Base-by-base conservation (phyloP, 2,888 invertebrate species). In the Thalpophila matura region DNA sequence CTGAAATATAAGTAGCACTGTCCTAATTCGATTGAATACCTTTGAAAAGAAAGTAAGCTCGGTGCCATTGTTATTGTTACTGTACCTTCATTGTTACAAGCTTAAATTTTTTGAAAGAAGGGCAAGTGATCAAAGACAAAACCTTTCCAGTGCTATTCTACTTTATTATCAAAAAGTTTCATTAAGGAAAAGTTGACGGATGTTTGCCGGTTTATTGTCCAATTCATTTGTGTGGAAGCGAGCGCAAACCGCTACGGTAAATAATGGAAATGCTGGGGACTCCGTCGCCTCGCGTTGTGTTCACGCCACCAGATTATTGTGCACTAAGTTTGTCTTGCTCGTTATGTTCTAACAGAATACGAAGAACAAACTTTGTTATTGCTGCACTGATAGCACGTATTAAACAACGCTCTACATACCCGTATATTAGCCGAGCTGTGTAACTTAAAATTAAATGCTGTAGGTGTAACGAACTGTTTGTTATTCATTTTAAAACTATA, bases 131-230 rank as follows among this genome's bases (percentile, higher is more conserved):
- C 87, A 90, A 87, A 90, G 88, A 89, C 88, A 88, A 87, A 85
- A 88, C 87, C 81, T 86, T 88, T 86, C 66, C 82, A 88, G 82
- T 85, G 82, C 84, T 86, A 86, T 88, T 80, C 72, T 83, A 82
- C 53, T 74, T 89, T 90, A 89, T 87, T 89, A 87, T 89, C 87
- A 87, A 88, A 90, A 91, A 90, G 85, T 90, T 91, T 89, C 85
- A 86, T 87, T 86, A 85, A 77, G 83, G 85, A 81, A 86, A 88
- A 89, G 88, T 90, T 89, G 91, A 89, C 86, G 86, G 84, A 86
- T 88, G 85, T 82, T 89, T 85, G 86, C 82, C 81, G 82, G 80
- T 89, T 88, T 89, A 90, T 89, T 88, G 87, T 89, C 82, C 88
- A 89, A 91, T 90, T 90, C 87, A 90, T 91, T 91, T 91, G 87